Conservation (phyloP, 2,888 invertebrate genomes). For the Lasioglossum malachurum region DNA sequence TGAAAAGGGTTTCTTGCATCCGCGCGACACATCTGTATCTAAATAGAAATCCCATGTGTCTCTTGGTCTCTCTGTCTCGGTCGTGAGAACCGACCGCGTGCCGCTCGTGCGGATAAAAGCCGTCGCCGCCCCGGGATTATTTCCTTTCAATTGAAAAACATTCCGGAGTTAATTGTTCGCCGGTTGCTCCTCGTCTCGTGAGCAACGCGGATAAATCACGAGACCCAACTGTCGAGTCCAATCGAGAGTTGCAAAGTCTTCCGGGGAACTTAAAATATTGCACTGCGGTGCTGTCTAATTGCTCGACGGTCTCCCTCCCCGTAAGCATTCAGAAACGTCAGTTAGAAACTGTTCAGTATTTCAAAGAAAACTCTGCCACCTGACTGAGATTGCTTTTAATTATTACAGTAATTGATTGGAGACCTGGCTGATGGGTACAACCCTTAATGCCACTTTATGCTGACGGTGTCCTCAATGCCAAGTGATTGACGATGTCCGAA, state of each 20-base stretch:
- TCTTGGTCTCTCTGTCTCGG: conserved; percentile 13
- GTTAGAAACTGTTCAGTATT: neutral
- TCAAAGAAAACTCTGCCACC: neutral
- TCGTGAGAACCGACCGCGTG: conserved; percentile 43
- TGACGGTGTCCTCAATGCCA: too few species aligned
- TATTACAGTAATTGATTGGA: too few species aligned
- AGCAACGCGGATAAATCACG: neutral
- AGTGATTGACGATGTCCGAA: too few species aligned
- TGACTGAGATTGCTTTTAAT: neutral
- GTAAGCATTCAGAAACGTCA: neutral
- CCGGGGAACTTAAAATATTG: neutral
- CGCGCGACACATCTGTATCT: conserved; percentile 25
- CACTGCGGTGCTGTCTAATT: neutral
- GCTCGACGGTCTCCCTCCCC: neutral
- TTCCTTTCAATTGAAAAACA: conserved; percentile 46
- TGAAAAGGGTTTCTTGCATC: conserved; percentile 5
- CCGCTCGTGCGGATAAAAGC: conserved; percentile 32
- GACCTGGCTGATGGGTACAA: too few species aligned
- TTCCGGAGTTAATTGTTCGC: conserved; percentile 33
- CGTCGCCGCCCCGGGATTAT: conserved; percentile 30
- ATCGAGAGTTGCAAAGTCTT: neutral
- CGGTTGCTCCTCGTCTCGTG: neutral
- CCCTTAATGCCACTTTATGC: too few species aligned
- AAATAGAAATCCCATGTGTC: conserved; percentile 51
- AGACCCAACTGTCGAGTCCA: neutral